Base-by-base conservation (phyloP, 92 coral and sea anemone species). In the Porites cylindrica region DNA sequence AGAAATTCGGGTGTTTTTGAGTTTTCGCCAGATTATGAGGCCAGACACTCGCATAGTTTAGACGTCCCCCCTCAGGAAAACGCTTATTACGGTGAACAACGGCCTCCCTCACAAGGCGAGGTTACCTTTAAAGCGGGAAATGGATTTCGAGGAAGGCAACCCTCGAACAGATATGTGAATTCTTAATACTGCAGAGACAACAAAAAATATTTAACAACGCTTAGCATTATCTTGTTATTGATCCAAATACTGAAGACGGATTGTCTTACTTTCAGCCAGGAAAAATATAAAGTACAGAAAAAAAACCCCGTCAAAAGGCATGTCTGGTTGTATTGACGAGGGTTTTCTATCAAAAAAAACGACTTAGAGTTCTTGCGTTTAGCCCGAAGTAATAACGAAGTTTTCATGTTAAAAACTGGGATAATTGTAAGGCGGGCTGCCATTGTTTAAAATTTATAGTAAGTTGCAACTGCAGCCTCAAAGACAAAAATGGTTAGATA, bases 1-100 rank as follows among this genome's bases (percentile, higher is more conserved):
- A 85, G 94, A 65, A 91, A 91, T 79, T 91, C 96, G 4, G 93
- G 91, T 1, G 90, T 93, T 56, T 95, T 95, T 72, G 88, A 90
- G 43, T 84, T 93, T 70, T 90, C 91, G 23, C 90, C 82, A 0
- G 66, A 54, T 23, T 76, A 76, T 80, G 88, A 85, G 56, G 81
- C 16, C 56, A 23, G 47, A 53, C 29, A 19, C 23, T 53, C 11
- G 52, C 75, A 67, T 23, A 82, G n/a, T 70, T 65, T 60, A n/a
- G 56, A 38, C 1, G 60, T 70, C 70, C 74, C 84, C 18, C 50
- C 68, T 0, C 70, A 71, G 32, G 87, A 75, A n/a, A 75, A 76
- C 24, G 80, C 64, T 51, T 83, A 74, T n/a, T 75, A 74, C 50
- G 73, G 80, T 47, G 87, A 74, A 21, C 50, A 83, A 56, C 63